Percentiles rank a stretch among this genome's conserved stretches.
These are phyloP conservation scores for Scylla paramamosain DNA, from an alignment of 1,140 invertebrate genomes.

Conservation along the genomic window DNA sequence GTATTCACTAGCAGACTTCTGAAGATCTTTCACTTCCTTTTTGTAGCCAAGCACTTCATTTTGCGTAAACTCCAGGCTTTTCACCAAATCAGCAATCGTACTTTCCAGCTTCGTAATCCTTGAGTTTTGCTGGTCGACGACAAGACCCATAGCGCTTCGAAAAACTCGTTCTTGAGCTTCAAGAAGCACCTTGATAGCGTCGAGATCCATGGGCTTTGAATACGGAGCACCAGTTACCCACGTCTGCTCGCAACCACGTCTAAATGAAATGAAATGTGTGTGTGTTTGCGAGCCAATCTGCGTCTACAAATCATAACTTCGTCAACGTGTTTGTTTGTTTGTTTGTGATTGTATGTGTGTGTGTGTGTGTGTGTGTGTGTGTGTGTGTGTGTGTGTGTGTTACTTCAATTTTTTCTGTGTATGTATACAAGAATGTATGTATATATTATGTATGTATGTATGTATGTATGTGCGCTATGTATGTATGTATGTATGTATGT, in stretches of 20 bases:
- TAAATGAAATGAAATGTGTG: not conserved
- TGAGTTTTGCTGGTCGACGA: too few species aligned
- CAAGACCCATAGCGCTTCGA: too few species aligned
- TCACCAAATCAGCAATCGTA: too few species aligned
- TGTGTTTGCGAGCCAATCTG: not conserved
- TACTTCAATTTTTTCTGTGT: not conserved
- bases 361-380: slow-evolving; percentile 33
- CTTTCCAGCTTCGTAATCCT: too few species aligned
- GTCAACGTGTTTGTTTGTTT: not conserved
- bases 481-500: slow-evolving; percentile 36
- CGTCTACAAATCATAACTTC: not conserved
- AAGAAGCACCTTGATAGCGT: too few species aligned
- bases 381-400: slow-evolving; percentile 41
- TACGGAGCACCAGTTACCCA: not conserved
- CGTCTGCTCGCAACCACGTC: not conserved
- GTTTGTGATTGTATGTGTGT: slow-evolving; percentile 27
- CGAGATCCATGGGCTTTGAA: not conserved
- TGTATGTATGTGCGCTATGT: slow-evolving; percentile 35
- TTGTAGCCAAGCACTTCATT: too few species aligned
- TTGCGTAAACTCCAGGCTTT: too few species aligned
- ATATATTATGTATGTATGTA: slow-evolving; percentile 28
- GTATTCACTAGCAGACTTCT: too few species aligned
- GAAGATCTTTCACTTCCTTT: too few species aligned
- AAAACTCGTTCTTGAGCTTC: too few species aligned
- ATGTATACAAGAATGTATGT: slow-evolving; percentile 30